Evolutionary conservation across 2,797 vertebrate genomes (phyloP).

Genomic region (Kryptopterus vitreolus): DNA sequence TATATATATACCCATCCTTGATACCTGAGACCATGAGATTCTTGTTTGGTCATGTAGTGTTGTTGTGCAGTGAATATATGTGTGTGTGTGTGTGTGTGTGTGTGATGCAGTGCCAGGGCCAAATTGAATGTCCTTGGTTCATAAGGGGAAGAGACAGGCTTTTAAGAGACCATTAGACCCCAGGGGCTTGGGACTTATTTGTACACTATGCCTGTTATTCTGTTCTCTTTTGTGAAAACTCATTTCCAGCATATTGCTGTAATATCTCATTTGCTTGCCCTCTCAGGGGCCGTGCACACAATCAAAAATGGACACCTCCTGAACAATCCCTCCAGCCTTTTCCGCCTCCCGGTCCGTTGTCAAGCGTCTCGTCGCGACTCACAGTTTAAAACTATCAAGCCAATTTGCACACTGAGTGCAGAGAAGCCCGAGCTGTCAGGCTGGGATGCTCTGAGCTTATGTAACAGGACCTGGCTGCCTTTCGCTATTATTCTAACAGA

Average conservation of each 20-base stretch:
- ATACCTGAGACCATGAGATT: conserved; percentile 13
- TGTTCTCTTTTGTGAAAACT: conserved; percentile 56
- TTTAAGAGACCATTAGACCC: conserved; percentile 53
- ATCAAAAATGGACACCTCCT: conserved; percentile 59
- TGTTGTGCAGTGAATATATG: conserved; percentile 4
- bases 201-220: conserved; percentile 59
- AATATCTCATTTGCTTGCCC: conserved; percentile 48
- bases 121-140: conserved; percentile 51
- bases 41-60: conserved; percentile 8
- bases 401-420: conserved; percentile 54
- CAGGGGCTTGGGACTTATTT: conserved; percentile 53
- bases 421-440: conserved; percentile 52
- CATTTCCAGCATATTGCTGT: conserved; percentile 52
- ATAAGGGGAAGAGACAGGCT: conserved; percentile 51
- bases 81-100: conserved; percentile 28
- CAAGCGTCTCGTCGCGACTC: conserved; percentile 37
- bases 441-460: conserved; percentile 50
- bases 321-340: conserved; percentile 55
- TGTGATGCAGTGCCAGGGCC: conserved; percentile 36
- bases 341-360: conserved; percentile 25
- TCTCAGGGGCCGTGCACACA: conserved; percentile 30
- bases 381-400: conserved; percentile 53
- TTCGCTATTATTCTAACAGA: conserved; percentile 53
- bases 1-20: background rate
- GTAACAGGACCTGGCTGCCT: conserved; percentile 56